Conservation (phyloP, 2,888 invertebrate species). For the Ischnura elegans region DNA sequence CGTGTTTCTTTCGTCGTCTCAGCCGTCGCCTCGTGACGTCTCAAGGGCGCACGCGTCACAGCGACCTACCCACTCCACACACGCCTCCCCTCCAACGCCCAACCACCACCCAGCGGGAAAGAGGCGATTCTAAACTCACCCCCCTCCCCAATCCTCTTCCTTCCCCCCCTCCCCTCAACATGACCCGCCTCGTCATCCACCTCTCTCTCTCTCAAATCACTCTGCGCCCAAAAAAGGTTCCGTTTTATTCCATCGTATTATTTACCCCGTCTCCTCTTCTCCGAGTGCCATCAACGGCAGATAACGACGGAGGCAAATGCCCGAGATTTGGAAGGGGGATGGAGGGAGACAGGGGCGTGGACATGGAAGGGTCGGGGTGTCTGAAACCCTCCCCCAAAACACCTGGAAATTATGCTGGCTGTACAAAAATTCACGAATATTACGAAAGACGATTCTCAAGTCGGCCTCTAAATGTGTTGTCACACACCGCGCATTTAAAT, state of each 20-base stretch:
- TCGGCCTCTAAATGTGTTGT: no score
- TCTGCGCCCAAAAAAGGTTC: slow-evolving; percentile 46
- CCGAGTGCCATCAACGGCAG: neutral
- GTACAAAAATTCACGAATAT: no score
- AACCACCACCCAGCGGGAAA: neutral
- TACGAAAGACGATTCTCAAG: no score
- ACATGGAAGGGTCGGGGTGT: no score
- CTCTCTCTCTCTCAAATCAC: slow-evolving; percentile 45
- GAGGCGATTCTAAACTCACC: neutral
- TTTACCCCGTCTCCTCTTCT: slow-evolving; percentile 39
- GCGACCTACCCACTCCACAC: neutral
- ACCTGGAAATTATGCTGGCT: no score
- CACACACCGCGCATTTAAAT: no score
- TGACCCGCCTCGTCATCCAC: neutral
- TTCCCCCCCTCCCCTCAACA: neutral
- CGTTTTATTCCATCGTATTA: slow-evolving; percentile 56
- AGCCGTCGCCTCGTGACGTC: slow-evolving; percentile 17
- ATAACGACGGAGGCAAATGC: neutral
- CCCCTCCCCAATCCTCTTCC: neutral
- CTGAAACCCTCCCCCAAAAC: no score
- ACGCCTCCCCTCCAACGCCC: neutral
- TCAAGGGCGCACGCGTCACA: slow-evolving; percentile 59
- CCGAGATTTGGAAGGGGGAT: neutral
- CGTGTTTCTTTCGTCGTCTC: neutral
- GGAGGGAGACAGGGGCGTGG: neutral